Base-by-base conservation (phyloP, 2,797 vertebrate species). In the Mallotus villosus region DNA sequence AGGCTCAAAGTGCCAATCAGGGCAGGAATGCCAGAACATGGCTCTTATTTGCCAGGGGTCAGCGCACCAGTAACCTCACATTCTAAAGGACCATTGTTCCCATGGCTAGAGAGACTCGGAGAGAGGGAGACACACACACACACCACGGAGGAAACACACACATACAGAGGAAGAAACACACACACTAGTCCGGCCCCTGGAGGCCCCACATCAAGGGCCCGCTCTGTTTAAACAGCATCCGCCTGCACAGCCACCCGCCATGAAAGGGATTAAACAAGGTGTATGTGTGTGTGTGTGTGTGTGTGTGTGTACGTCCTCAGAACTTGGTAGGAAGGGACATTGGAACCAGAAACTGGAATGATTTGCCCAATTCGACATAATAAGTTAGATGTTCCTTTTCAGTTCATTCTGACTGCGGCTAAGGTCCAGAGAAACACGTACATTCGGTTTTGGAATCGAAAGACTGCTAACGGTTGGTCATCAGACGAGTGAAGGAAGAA, bases 41-140 rank as follows among this genome's bases (percentile, higher is more conserved):
- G 91, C 91, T 93, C 91, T 92, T 92, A 93, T 94, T 93, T 93
- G 90, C 90, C 87, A 91, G 87, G 93, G 92, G 92, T 94, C 93
- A 94, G 81, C 69, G 91, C 91, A 91, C 91, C 85, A 89, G 89
- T 92, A 90, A 91, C 93, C 93, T 89, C 88, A 83, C 92, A 93
- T 92, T 93, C 92, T 92, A 92, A 94, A 93, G 92, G 84, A 81
- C 89, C 90, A 93, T 93, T 93, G 93, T 94, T 93, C 92, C 91
- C 91, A 91, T 90, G 90, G 91, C 86, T 85, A 87, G 86, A 86
- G 89, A 89, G 80, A 85, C 82, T 84, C 80, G 49, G 51, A 58
- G 24, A 67, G 46, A 1, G 75, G 80, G 79, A 84, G 82, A 89
- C 81, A 86, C 63, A 84, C 85, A 86, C 83, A 79, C 68, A 34